Base-by-base conservation (phyloP, 2,797 vertebrate genomes). In the Natrix natrix region DNA sequence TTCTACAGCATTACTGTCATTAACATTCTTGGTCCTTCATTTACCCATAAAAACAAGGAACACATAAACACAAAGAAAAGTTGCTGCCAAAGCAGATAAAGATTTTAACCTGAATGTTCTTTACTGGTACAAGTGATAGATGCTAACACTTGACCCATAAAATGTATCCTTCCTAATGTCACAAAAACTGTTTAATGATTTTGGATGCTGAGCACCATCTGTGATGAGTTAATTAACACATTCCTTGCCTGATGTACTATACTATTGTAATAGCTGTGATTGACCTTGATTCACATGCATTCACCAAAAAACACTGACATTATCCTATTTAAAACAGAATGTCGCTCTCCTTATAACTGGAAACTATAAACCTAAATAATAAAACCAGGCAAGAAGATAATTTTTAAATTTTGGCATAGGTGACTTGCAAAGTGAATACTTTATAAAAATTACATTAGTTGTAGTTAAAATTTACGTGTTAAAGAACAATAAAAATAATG, bases 401-500 rank as follows among this genome's bases (percentile, higher is more conserved):
- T 3, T 90, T 86, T 17, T 90, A 55, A 52, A 43, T 48, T n/a
- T 54, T 28, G 20, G n/a, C 20, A n/a, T 1, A 86, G 54, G 12
- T 59, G 57, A 59, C 5, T 59, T 59, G 57, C 3, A 1, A 48
- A 32, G 32, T 0, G 43, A 26, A 1, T 43, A 52, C 20, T 90
- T 89, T 4, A 22, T 22, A 28, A 92, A 90, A 59, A 48, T 63
- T 3, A 7, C 1, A 52, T 20, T 1, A 1, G 4, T 63, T 28
- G 3, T 63, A 5, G 52, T 13, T 93, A 91, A 93, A 16, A 6
- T 17, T 88, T 60, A 48, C 22, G 94, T 90, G 88, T 94, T 69
- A 32, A 59, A 91, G 92, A 20, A 63, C n/a, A 94, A 78, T 26
- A 92, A 74, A 88, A 93, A 94, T n/a, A 55, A 32, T 17, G 87